Base-by-base conservation (phyloP, 1,140 invertebrate species). In the Portunus trituberculatus region DNA sequence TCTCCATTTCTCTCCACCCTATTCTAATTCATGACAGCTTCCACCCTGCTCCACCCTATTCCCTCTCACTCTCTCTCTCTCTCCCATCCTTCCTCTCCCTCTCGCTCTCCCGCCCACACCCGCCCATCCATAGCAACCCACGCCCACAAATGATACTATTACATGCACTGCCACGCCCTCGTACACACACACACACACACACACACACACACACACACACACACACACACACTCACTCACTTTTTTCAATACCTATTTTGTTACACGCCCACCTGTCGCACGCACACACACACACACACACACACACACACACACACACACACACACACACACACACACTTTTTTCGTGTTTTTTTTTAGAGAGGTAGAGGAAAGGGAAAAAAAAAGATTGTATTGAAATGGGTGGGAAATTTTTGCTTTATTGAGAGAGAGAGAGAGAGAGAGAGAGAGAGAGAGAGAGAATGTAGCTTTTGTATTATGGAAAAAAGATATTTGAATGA, bases 211-310 rank as follows among this genome's bases (percentile, higher is more conserved):
- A 31, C 10, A 88, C 86, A 88, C 86, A 88, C 86, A 88, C 86
- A 88, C 86, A 88, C 86, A 88, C 86, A 88, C 86, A 88, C 86
- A 88, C 86, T 29, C 86, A 87, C 86, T 16, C 86, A 87, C 86
- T 10, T 87, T 46, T 87, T 87, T 87, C 29, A 28, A 4, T 87
- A 8, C 20, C 10, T 76, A 20, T 76, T 76, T 87, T 32, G 28
- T 28, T 29, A 14, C 31, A 84, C 31, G 39, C 39, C 31, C 31
- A 87, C 39, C 39, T 87, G 28, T 39, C 31, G 7, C 39, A 14
- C 59, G 20, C 20, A 76, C 20, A 76, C 59, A 76, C 20, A 76
- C 59, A 76, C 20, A 76, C 59, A 76, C 20, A 76, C 59, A 76
- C 20, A 76, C 59, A 76, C 20, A 76, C 59, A 76, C 6, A 52